These are phyloP conservation scores for Netelia melanura DNA, from an alignment of 2,888 invertebrate species.

Conservation along the genomic window DNA sequence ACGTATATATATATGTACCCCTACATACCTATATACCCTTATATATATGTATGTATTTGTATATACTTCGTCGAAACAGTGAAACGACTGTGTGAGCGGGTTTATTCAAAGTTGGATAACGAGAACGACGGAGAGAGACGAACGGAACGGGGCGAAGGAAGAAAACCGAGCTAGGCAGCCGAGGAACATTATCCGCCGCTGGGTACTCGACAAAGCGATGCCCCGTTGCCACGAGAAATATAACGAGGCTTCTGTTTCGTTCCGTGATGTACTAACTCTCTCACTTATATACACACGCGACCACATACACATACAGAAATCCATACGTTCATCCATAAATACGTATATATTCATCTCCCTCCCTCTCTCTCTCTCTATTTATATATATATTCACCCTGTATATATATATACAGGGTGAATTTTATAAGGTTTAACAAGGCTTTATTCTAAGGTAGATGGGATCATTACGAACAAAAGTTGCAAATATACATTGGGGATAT, in stretches of 20 bases:
- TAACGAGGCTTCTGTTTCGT: constrained; percentile 68
- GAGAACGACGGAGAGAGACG: constrained; percentile 59
- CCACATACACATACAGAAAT: neutral
- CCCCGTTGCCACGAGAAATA: constrained; percentile 62
- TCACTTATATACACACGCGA: neutral
- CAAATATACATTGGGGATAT: too few relatives aligned
- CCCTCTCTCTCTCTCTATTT: too few relatives aligned
- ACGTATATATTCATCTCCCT: neutral
- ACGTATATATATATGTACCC: constrained; percentile 2
- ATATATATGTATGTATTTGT: constrained; percentile 8
- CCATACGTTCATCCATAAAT: neutral
- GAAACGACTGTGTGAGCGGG: constrained; percentile 52
- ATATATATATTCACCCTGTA: too few relatives aligned
- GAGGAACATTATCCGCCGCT: constrained; percentile 64
- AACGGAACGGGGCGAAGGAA: constrained; percentile 39
- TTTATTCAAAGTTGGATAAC: constrained; percentile 69
- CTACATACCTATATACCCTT: constrained; percentile 8
- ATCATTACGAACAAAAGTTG: too few relatives aligned
- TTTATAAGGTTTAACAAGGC: too few relatives aligned
- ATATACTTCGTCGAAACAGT: constrained; percentile 54
- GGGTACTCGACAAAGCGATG: constrained; percentile 62
- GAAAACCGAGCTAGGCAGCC: constrained; percentile 53
- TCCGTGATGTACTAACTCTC: constrained; percentile 37
- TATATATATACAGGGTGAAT: too few relatives aligned
- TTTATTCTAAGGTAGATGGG: too few relatives aligned